phyloP scores from a whole-genome alignment of 2,888 invertebrate genomes.

The Mimachlamys varia region DNA sequence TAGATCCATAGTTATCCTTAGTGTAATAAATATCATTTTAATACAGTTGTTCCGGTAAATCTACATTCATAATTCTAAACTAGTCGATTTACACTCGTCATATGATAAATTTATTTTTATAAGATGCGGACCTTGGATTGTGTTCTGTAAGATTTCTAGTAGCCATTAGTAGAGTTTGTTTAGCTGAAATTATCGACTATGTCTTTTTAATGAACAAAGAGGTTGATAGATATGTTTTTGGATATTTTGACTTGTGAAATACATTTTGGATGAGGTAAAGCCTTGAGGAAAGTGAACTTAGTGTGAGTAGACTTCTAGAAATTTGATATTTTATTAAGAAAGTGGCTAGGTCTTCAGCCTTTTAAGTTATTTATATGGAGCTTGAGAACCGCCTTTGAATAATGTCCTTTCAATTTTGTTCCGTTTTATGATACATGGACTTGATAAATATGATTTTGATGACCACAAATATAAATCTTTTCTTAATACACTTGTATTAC shows the following conservation, averaged over 20 bases:
- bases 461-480: neutral
- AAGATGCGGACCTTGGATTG: neutral
- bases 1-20: neutral
- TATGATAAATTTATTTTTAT: neutral
- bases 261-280: neutral
- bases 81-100: neutral
- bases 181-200: neutral
- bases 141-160: neutral
- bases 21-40: neutral
- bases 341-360: neutral
- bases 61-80: neutral
- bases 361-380: neutral
- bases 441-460: conserved; percentile 36
- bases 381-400: neutral
- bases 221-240: neutral
- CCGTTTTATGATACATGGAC: neutral
- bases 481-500: neutral
- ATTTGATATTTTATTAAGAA: neutral
- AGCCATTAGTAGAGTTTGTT: neutral
- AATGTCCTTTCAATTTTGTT: conserved; percentile 16
- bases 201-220: neutral
- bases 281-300: neutral
- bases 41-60: neutral
- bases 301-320: neutral
- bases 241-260: conserved; percentile 13